Base-by-base conservation (phyloP, 2,888 invertebrate genomes). In the Agriotes lineatus region DNA sequence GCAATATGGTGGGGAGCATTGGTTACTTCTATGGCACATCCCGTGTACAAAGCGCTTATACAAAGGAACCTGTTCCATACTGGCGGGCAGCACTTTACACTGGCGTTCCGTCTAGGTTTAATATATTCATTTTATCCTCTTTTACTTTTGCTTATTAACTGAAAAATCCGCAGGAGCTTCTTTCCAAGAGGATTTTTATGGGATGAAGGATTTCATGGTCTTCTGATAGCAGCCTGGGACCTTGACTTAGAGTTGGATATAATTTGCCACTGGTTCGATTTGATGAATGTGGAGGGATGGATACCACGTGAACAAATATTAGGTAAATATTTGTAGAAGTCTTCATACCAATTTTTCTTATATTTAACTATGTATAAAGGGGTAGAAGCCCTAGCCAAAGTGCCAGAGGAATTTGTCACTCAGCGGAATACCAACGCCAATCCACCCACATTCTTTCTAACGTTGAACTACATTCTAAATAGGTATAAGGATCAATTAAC, bases 171-270 rank as follows among this genome's bases (percentile, higher is more conserved):
- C 77, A 88, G 97, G 73, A 96, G 98, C 25, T 98, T 98, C 86
- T 99, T 99, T 83, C 99, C 99, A 0, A 90, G 99, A 14, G 99
- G 99, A 0, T 99, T 99, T 84, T 88, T 99, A 0, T 99, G 99
- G 99, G 99, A 99, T 82, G 99, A 99, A 85, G 99, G 99, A 16
- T 99, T 99, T 84, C 99, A 99, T 82, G 96, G 97, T 0, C 85
- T 99, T 4, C 86, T 99, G 6, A 90, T 99, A 2, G 89, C 92
- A 0, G 86, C 90, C 7, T 95, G 95, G 94, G 91, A 92, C 76
- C 83, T 92, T 0, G 92, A 94, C 74, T 91, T 97, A 20, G 93
- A 94, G 76, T 84, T 95, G 78, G 97, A 99, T 82, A 97, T 99
- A 22, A 92, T 98, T 1, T 92, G 93, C 4, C 97, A 98, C 80